Percentiles rank a stretch among this genome's conserved stretches.
phyloP scores from a whole-genome alignment of 2,113 vertebrate genomes.

The Actenoides lindsayi region DNA sequence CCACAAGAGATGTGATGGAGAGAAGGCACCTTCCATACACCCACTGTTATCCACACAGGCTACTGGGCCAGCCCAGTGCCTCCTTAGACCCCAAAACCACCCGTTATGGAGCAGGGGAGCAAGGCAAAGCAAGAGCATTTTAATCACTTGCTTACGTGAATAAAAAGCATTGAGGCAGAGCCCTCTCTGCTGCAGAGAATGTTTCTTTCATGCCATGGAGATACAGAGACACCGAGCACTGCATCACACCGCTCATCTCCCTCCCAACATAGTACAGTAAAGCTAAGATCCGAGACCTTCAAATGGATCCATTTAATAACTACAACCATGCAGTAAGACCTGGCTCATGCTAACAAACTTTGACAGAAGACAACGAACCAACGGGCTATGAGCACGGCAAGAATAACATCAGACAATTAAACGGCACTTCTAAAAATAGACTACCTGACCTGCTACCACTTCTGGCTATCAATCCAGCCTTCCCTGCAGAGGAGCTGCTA shows the following conservation, averaged over 20 bases:
- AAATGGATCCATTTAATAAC: background rate
- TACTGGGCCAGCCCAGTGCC: background rate
- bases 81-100: background rate
- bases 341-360: background rate
- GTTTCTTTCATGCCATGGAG: background rate
- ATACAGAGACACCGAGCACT: background rate
- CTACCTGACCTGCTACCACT: slow-evolving; percentile 28
- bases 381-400: background rate
- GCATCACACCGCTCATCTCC: background rate
- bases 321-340: background rate
- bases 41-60: background rate
- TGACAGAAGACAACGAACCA: background rate
- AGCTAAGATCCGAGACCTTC: background rate
- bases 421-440: slow-evolving; percentile 22
- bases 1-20: rapidly evolving
- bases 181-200: background rate
- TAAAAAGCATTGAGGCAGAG: background rate
- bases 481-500: slow-evolving; percentile 23
- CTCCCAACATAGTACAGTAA: background rate
- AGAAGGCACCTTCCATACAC: background rate
- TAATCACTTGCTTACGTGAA: background rate
- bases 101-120: rapidly evolving
- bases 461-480: slow-evolving; percentile 13
- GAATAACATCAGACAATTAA: slow-evolving; percentile 30
- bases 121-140: background rate